phyloP scores from a whole-genome alignment of 23 tunicate genomes.

The Ciona savignyi region DNA sequence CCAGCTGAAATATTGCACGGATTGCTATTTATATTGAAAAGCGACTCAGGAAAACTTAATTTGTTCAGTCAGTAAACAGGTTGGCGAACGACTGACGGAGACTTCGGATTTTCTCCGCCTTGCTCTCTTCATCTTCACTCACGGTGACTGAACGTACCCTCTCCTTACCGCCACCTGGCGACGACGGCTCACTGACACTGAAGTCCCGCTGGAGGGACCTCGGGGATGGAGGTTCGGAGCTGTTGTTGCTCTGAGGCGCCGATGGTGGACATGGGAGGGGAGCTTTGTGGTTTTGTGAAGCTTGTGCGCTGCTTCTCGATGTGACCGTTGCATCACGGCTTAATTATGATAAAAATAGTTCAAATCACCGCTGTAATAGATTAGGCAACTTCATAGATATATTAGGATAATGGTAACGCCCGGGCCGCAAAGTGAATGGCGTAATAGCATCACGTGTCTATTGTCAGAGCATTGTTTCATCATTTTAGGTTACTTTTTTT shows the following conservation, averaged over 20 bases:
- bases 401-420: no score
- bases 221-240: slow-evolving; percentile 83
- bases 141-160: slow-evolving; percentile 4
- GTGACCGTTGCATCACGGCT: no score
- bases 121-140: slow-evolving; percentile 74
- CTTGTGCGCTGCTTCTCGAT: background rate
- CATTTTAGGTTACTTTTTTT: no score
- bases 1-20: no score
- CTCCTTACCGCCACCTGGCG: slow-evolving; percentile 25
- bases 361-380: no score
- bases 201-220: slow-evolving; percentile 15
- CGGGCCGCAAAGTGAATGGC: no score
- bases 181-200: slow-evolving; percentile 19
- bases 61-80: slow-evolving; percentile 23
- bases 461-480: no score
- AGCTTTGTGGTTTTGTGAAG: background rate
- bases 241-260: slow-evolving; percentile 47
- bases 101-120: slow-evolving; percentile 84
- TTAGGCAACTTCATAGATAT: no score
- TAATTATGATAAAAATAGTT: no score
- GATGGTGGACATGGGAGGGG: slow-evolving; percentile 41
- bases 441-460: no score
- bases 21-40: no score
- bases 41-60: no score
- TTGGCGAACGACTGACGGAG: slow-evolving; percentile 80